Conservation (phyloP, 2,797 vertebrate genomes). For the Spea hammondii region DNA sequence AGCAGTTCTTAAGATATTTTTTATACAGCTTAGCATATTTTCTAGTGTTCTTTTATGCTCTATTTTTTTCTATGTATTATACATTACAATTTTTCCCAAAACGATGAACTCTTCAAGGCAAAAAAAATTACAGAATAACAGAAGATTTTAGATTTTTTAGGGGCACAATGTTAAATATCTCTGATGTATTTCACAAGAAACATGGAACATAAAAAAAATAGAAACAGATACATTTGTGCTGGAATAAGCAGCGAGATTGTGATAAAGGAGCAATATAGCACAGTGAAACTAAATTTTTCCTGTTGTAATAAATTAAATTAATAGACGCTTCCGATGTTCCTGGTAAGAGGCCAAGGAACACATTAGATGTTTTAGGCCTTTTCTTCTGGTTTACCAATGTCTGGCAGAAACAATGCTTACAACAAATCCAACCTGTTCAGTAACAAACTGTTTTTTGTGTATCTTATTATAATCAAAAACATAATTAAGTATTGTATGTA, state of each 20-base stretch:
- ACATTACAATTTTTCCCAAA: not conserved
- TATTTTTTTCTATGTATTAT: not conserved
- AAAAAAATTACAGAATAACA: not conserved
- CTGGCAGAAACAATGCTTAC: slow-evolving; percentile 40
- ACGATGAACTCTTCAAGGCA: not conserved
- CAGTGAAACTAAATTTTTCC: slow-evolving; percentile 32
- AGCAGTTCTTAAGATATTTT: no score
- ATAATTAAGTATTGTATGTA: slow-evolving; percentile 29
- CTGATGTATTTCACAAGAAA: slow-evolving; percentile 9
- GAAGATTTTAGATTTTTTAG: not conserved
- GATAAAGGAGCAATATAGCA: slow-evolving; percentile 13
- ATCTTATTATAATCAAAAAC: slow-evolving; percentile 18
- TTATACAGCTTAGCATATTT: not conserved
- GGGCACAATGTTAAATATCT: not conserved
- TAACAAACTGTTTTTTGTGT: slow-evolving; percentile 32
- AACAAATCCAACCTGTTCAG: slow-evolving; percentile 40
- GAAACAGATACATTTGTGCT: not conserved
- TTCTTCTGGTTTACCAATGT: slow-evolving; percentile 45
- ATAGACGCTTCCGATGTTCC: slow-evolving; percentile 40
- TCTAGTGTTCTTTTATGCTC: not conserved
- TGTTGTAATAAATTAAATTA: slow-evolving; percentile 44
- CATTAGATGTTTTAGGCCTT: slow-evolving; percentile 49
- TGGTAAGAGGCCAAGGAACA: slow-evolving; percentile 45
- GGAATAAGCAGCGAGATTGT: slow-evolving; percentile 2
- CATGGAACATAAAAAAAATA: not conserved